Conservation (phyloP, 2,888 invertebrate genomes). For the Cordilura impudica region DNA sequence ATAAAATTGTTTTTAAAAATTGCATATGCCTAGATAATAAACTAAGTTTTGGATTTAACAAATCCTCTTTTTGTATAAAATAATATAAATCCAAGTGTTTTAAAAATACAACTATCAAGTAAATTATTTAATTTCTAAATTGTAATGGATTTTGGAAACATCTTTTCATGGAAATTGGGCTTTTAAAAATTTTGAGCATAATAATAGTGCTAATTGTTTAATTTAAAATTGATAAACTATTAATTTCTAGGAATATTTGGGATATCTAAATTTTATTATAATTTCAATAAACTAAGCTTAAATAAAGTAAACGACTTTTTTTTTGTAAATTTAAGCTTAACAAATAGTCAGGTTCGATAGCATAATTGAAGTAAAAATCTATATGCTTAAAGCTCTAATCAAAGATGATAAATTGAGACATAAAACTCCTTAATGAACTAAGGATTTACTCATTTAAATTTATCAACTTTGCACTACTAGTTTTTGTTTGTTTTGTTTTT, state of each 20-base stretch:
- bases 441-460: background rate
- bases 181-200: constrained; percentile 34
- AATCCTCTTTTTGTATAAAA: too few species aligned
- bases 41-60: too few species aligned
- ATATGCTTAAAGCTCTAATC: background rate
- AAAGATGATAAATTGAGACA: background rate
- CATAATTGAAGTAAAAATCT: background rate
- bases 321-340: constrained; percentile 14
- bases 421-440: too few species aligned
- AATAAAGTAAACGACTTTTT: constrained; percentile 10
- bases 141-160: constrained; percentile 51
- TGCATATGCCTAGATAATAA: too few species aligned
- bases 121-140: too few species aligned
- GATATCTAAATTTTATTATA: background rate
- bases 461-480: background rate
- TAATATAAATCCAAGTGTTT: too few species aligned
- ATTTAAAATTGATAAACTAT: background rate
- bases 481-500: background rate
- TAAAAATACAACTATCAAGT: too few species aligned
- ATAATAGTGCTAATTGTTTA: constrained; percentile 37
- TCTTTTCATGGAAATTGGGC: constrained; percentile 3
- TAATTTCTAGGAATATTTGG: constrained; percentile 2
- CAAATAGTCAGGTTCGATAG: background rate
- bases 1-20: too few species aligned
- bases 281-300: background rate